Base-by-base conservation (phyloP, 1,140 invertebrate genomes). In the Aleiodes sp. region DNA sequence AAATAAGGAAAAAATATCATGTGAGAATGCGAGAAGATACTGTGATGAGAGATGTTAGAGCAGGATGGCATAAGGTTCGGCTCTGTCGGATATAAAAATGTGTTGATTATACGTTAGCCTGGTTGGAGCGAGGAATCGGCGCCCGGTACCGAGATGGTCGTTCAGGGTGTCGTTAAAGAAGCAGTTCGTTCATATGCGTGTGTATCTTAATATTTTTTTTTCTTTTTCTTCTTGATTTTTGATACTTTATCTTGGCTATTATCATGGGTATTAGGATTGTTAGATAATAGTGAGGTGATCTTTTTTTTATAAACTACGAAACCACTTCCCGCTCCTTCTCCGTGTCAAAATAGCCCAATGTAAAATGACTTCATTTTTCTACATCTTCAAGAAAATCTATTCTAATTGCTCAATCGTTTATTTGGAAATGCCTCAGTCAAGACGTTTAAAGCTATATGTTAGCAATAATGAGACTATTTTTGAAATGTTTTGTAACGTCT, bases 51-150 rank as follows among this genome's bases (percentile, higher is more conserved):
- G 28, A 41, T 60, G 57, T 37, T 41, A 52, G 63, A 35, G 69
- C 59, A 62, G 70, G 74, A 70, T 74, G 73, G 68, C 66, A 64
- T 57, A 60, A 52, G 72, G 68, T 73, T 75, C 70, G 73, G 72
- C 78, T 82, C 79, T 79, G 77, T 76, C 74, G 81, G 81, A 82
- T 82, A 84, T 84, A 86, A 86, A 86, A 86, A 85, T 85, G 83
- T 84, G 84, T 86, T 86, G 84, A 86, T 86, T 86, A 86, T 86
- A 86, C 77, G 84, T 85, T 86, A 78, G 70, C 31, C 67, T 52
- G 63, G 66, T 57, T 61, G 69, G 60, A 74, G 46, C 16, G 63
- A 56, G 67, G 65, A 63, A 70, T 59, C 62, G 63, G 61, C 57
- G 60, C 57, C 29, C 76, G 52, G 70, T 16, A 24, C 19, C 8